Conservation (phyloP, 2,888 invertebrate genomes). For the Perizoma flavofasciatum region DNA sequence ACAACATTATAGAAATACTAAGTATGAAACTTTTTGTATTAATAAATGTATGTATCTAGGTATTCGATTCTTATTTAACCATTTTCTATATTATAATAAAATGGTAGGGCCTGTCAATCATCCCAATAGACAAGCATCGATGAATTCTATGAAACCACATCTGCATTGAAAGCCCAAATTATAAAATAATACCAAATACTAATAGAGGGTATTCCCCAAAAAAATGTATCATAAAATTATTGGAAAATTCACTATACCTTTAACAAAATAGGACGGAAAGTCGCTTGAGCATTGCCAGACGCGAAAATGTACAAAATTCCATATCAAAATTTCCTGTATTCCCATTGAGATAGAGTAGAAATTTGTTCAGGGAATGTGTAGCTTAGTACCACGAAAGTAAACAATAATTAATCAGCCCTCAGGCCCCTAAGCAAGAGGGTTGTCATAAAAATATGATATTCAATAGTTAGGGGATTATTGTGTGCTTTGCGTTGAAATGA, state of each 20-base stretch:
- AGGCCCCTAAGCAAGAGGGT: constrained; percentile 28
- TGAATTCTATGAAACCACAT: constrained; percentile 22
- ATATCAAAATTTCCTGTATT: no score
- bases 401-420: constrained; percentile 46
- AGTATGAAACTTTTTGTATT: no score
- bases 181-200: constrained; percentile 33
- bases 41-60: no score
- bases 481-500: constrained; percentile 28
- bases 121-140: constrained; percentile 12
- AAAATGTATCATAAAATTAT: constrained; percentile 4
- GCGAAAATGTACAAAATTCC: background rate
- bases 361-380: constrained; percentile 7
- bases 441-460: constrained; percentile 59
- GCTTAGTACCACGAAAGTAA: constrained; percentile 27
- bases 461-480: constrained; percentile 42
- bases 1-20: no score
- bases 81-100: constrained; percentile 8
- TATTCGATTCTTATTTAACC: background rate
- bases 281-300: constrained; percentile 2
- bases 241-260: constrained; percentile 3
- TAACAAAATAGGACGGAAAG: constrained; percentile 1
- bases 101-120: constrained; percentile 23
- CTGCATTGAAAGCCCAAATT: constrained; percentile 24
- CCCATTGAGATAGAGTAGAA: constrained; percentile 3
- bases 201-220: no score